Base-by-base conservation (phyloP, 1,140 invertebrate genomes). In the Holcopasites calliopsidis region DNA sequence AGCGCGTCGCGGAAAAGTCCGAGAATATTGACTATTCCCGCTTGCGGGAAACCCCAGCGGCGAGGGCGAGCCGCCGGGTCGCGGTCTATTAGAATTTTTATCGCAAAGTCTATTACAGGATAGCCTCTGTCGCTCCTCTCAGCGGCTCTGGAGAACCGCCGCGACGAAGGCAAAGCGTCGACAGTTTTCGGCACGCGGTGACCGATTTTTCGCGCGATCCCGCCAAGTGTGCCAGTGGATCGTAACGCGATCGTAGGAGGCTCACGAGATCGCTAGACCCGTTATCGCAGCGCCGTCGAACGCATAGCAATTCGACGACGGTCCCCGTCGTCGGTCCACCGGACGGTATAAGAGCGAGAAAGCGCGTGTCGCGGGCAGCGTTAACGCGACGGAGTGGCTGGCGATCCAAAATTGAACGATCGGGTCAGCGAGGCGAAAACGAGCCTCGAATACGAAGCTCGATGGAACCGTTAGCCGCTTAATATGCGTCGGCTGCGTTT, bases 391-490 rank as follows among this genome's bases (percentile, higher is more conserved):
- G 28, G 6, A 42, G n/a, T n/a, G n/a, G 58, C 31, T 42, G 21
- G 16, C 40, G 40, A 69, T 44, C 11, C 33, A 16, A 55, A 42
- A 23, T 40, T 21, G 16, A 13, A 8, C 61, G 31, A 50, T 44
- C 40, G 57, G 23, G 8, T 5, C 47, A 16, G 8, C 42, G 31
- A 50, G 68, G 58, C 26, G 60, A 65, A 44, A 65, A 44, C 61
- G 26, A 73, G 18, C 16, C 38, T 42, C 52, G 40, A 65, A 74
- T 64, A 82, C 77, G 74, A 42, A 78, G 70, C 52, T 38, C 58
- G 40, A 76, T 70, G 65, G 11, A n/a, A 80, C 86, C 83, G 86
- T 80, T 88, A 88, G 21, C 21, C 57, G 76, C n/a, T 87, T 87
- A 65, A 74, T 80, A 86, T 88, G 80, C 66, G 42, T 54, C 52